A percentile compares a stretch with the other conserved stretches of the same genome.
These are phyloP conservation scores for Amblyopsis rosae DNA, from an alignment of 2,113 vertebrate species.

Conservation along the genomic window DNA sequence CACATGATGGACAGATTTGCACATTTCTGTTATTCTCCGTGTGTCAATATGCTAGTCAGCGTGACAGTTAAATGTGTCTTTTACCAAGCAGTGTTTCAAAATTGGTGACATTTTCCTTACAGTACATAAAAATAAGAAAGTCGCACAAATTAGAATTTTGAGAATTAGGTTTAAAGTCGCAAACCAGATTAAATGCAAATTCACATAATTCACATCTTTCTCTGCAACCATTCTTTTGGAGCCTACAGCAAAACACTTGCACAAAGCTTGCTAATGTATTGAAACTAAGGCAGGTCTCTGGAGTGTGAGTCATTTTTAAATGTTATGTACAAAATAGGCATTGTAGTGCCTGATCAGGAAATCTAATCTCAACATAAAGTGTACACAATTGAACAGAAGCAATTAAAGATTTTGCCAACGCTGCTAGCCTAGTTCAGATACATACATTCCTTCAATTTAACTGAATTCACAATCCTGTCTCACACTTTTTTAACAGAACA, in stretches of 20 bases:
- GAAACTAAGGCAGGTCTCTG: too few species aligned
- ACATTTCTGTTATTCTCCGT: conserved; percentile 8
- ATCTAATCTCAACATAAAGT: too few species aligned
- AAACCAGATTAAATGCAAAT: not conserved
- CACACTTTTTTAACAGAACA: conserved; percentile 2
- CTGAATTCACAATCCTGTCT: not conserved
- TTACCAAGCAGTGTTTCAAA: not conserved
- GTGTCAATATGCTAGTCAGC: not conserved
- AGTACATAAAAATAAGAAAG: not conserved
- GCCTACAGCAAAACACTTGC: too few species aligned
- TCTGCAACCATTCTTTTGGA: too few species aligned
- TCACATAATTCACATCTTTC: too few species aligned
- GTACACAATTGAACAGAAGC: too few species aligned
- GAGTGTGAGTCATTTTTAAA: too few species aligned
- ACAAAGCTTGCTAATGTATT: too few species aligned
- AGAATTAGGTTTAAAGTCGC: not conserved
- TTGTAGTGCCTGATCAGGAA: too few species aligned
- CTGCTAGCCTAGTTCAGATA: not conserved
- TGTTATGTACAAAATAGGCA: too few species aligned
- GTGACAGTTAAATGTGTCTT: not conserved
- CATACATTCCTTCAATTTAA: not conserved
- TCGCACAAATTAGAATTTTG: not conserved
- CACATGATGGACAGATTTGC: not conserved
- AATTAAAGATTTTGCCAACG: too few species aligned
- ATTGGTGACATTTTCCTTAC: not conserved